Conservation (phyloP, 1,140 invertebrate genomes). For the Drosophila saltans region DNA sequence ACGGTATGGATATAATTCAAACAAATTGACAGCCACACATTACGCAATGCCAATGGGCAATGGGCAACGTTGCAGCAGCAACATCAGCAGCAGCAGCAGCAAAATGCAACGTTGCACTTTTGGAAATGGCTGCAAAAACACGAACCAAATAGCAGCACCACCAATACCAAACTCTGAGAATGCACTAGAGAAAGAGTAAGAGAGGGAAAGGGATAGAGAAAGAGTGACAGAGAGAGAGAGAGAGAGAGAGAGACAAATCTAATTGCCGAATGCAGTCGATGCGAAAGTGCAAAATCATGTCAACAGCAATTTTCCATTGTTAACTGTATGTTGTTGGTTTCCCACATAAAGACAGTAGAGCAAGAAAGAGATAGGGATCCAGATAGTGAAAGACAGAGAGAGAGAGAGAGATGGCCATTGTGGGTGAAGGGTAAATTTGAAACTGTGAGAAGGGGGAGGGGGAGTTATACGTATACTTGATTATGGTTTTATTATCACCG, state of each 20-base stretch:
- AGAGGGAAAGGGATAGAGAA: constrained; percentile 20
- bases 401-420: neutral
- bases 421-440: neutral
- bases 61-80: constrained; percentile 38
- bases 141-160: constrained; percentile 27
- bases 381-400: constrained; percentile 5
- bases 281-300: constrained; percentile 83
- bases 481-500: constrained; percentile 75
- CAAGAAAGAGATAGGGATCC: constrained; percentile 2
- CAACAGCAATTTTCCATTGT: constrained; percentile 83
- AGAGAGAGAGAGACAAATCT: constrained; percentile 68
- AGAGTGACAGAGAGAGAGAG: constrained; percentile 40
- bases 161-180: constrained; percentile 2
- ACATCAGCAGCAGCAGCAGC: constrained; percentile 25
- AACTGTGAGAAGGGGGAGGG: neutral
- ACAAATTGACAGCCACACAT: constrained; percentile 80
- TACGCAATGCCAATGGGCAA: constrained; percentile 58
- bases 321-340: constrained; percentile 47
- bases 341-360: constrained; percentile 32
- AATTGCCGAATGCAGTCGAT: constrained; percentile 83
- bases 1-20: constrained; percentile 72
- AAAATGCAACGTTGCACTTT: constrained; percentile 74
- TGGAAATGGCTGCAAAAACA: constrained; percentile 64
- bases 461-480: constrained; percentile 71
- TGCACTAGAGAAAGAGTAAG: constrained; percentile 5